phyloP scores from a whole-genome alignment of 2,797 vertebrate genomes.

The Menidia menidia region DNA sequence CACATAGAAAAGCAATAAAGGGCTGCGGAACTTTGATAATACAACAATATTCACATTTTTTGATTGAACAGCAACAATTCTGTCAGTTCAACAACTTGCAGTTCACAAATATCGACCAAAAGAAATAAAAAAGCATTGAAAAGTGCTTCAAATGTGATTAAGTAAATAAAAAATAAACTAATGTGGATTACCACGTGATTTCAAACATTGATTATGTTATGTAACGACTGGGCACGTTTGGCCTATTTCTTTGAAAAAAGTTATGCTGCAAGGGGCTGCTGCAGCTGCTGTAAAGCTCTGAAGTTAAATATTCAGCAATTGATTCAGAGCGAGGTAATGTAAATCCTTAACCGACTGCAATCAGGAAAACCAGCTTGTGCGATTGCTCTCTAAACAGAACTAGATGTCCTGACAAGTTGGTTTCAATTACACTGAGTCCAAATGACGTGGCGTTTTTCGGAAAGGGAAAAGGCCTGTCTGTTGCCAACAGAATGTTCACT shows the following conservation, averaged over 20 bases:
- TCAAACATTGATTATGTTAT: conserved; percentile 36
- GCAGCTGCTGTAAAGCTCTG: conserved; percentile 47
- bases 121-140: conserved; percentile 43
- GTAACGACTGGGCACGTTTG: conserved; percentile 36
- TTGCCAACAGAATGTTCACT: conserved; percentile 27
- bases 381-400: conserved; percentile 56
- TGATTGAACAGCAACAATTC: conserved; percentile 63
- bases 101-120: conserved; percentile 46
- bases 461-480: conserved; percentile 23
- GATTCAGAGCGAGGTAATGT: conserved; percentile 68
- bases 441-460: conserved; percentile 39
- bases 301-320: conserved; percentile 69
- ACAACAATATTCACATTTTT: conserved; percentile 66
- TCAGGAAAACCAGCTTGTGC: conserved; percentile 49
- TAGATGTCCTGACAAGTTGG: conserved; percentile 54
- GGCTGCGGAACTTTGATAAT: conserved; percentile 60
- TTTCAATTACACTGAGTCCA: conserved; percentile 47
- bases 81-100: conserved; percentile 51
- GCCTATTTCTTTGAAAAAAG: conserved; percentile 48
- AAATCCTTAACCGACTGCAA: conserved; percentile 63
- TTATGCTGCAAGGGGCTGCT: conserved; percentile 17
- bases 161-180: conserved; percentile 32
- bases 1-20: conserved; percentile 57
- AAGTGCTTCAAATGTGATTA: conserved; percentile 30
- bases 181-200: conserved; percentile 48